Base-by-base conservation (phyloP, 2,797 vertebrate genomes). In the Pelobates cultripes region DNA sequence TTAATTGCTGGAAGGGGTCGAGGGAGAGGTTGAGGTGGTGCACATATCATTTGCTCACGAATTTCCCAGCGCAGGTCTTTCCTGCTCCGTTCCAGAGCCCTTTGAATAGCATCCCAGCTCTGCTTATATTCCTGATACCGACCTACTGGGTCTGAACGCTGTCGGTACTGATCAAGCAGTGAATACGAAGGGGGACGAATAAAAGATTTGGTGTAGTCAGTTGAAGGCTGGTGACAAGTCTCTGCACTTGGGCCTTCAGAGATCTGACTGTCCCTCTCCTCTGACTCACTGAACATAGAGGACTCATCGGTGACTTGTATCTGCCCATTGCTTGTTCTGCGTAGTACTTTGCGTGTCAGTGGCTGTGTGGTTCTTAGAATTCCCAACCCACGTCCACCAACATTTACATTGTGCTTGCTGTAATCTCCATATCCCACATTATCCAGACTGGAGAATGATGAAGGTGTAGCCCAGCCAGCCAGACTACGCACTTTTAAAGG, bases 281-380 rank as follows among this genome's bases (percentile, higher is more conserved):
- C 4, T 63, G 78, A 75, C 72, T 80, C 81, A 2, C 85, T 87
- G 8, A 44, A 77, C 8, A 41, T 28, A 2, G 73, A 3, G 0
- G 91, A 90, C 73, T 94, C 93, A 0, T 94, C 86, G 0, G 84
- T 90, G 51, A 94, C 85, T 64, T 90, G 81, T 0, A 90, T 88
- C 28, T 86, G 85, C 12, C 93, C 92, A 0, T 85, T 87, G 0
- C 93, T 88, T 57, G 79, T 89, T 84, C 13, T 91, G 3, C 93
- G 88, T 78, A 94, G 86, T 69, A 94, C 93, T 53, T 94, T 94
- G 85, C 93, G 92, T 64, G 92, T 94, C 87, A 94, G 89, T 14
- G 13, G 43, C 17, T 66, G 53, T 8, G 72, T 13, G 28, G 28
- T 28, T 14, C 42, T 80, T 5, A 7, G 63, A 44, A 43, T 53